Evolutionary conservation across 2,888 invertebrate genomes (phyloP).

Genomic region (Cosmopolites sordidus): DNA sequence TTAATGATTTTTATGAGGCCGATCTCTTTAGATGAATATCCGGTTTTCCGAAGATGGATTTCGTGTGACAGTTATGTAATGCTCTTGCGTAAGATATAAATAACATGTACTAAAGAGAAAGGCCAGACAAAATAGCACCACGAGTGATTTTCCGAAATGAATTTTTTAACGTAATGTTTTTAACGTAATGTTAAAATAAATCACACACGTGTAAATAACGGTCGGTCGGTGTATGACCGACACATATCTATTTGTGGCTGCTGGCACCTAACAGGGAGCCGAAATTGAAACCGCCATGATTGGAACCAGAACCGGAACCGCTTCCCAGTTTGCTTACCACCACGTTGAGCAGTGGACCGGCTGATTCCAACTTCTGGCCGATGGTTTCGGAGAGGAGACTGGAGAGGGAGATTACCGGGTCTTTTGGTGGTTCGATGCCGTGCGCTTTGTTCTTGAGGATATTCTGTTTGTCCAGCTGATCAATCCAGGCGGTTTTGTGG

Average conservation of each 20-base stretch:
- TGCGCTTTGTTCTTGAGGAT: constrained; percentile 72
- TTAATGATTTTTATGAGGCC: constrained; percentile 4
- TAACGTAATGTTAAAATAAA: too few species aligned
- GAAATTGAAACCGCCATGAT: constrained; percentile 53
- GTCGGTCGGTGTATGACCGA: too few species aligned
- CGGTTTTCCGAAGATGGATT: too few species aligned
- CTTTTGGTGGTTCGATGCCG: constrained; percentile 63
- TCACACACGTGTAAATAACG: too few species aligned
- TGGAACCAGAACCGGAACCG: constrained; percentile 45
- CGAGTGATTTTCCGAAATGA: too few species aligned
- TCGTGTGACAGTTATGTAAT: too few species aligned
- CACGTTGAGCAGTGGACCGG: constrained; percentile 57
- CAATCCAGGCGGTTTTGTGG: constrained; percentile 69
- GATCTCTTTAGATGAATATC: background rate
- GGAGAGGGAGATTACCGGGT: constrained; percentile 53
- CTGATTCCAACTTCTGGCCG: constrained; percentile 58
- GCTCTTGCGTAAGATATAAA: too few species aligned
- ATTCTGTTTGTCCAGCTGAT: constrained; percentile 66
- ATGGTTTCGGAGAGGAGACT: constrained; percentile 66
- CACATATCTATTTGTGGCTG: constrained; percentile 17
- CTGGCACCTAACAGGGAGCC: constrained; percentile 46
- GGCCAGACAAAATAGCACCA: background rate
- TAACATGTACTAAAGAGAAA: background rate
- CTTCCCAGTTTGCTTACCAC: constrained; percentile 63
- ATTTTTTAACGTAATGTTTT: too few species aligned